Evolutionary conservation across 2,888 invertebrate genomes (phyloP).

Genomic region (Vanessa cardui): DNA sequence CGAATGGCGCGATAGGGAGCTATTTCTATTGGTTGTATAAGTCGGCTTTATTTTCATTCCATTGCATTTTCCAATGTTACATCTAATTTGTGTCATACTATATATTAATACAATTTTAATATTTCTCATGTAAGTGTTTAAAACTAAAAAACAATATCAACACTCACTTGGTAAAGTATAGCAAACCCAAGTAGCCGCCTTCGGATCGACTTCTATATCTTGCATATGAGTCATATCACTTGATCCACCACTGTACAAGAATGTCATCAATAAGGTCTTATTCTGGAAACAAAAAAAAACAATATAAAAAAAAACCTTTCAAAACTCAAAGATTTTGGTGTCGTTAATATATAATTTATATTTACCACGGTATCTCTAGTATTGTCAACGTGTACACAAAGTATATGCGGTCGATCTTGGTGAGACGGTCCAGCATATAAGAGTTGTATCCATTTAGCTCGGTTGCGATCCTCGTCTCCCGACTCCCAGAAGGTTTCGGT

Average conservation of each 20-base stretch:
- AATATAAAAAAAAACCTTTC: background rate
- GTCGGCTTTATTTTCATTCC: too few relatives aligned
- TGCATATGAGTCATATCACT: conserved; percentile 92
- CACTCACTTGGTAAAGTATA: conserved; percentile 88
- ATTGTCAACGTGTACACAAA: conserved; percentile 97
- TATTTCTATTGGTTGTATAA: too few relatives aligned
- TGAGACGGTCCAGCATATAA: conserved; percentile 67
- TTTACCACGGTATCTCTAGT: conserved; percentile 93
- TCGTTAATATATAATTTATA: conserved; percentile 16
- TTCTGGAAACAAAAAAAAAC: conserved; percentile 83
- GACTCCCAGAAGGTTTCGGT: conserved; percentile 99
- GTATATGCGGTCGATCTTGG: conserved; percentile 85
- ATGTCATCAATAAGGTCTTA: conserved; percentile 93
- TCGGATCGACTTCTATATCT: conserved; percentile 92
- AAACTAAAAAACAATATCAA: background rate
- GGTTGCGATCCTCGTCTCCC: conserved; percentile 97
- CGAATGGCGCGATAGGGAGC: too few relatives aligned
- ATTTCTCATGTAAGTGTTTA: conserved; percentile 41
- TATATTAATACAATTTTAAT: too few relatives aligned
- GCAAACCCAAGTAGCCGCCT: conserved; percentile 95
- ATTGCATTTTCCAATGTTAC: too few relatives aligned
- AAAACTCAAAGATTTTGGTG: background rate
- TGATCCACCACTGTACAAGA: conserved; percentile 90
- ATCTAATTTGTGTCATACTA: too few relatives aligned
- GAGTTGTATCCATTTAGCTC: conserved; percentile 91